Base-by-base conservation (phyloP, 1,140 invertebrate species). In the Armadillidium nasatum region DNA sequence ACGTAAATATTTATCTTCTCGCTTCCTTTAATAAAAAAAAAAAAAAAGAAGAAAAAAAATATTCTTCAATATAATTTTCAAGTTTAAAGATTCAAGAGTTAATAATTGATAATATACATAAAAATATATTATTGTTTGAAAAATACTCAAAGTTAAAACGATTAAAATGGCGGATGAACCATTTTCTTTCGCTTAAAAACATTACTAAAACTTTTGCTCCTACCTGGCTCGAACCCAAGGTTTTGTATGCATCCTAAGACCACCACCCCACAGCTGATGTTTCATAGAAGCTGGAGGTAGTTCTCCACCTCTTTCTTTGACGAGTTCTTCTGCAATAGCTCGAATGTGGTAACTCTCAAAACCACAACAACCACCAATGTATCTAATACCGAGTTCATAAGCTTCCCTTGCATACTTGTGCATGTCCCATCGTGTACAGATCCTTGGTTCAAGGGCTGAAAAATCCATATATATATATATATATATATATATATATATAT, bases 181-280 rank as follows among this genome's bases (percentile, higher is more conserved):
- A 33, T n/a, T n/a, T n/a, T 33, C 33, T 33, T 6, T 3, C 33
- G 33, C 33, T 33, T 6, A 3, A 33, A 33, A 33, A 33, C 1
- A 33, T 33, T 3, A 33, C 33, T 33, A 33, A 33, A 3, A 33
- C 6, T 33, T 33, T 6, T 33, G 2, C 1, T 15, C 79, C 22
- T 77, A 84, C 84, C 85, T 84, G 22, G 85, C 85, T 77, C 85
- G 75, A 43, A 86, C 85, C 85, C 85, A 86, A 11, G 85, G 85
- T 74, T 86, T 85, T 11, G 84, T 85, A 76, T 85, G 84, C 84
- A 85, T 85, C 71, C 76, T 82, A 10, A 86, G 82, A 0, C 84
- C 85, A 23, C 77, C 82, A 4, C 83, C 85, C 85, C 85, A 86
- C 10, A 75, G 68, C 7, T 83, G 82, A 70, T 86, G 85, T 75